A percentile compares a stretch with the other conserved stretches of the same genome.
phyloP scores from a whole-genome alignment of 2,113 vertebrate genomes.

The Rhodinocichla rosea region DNA sequence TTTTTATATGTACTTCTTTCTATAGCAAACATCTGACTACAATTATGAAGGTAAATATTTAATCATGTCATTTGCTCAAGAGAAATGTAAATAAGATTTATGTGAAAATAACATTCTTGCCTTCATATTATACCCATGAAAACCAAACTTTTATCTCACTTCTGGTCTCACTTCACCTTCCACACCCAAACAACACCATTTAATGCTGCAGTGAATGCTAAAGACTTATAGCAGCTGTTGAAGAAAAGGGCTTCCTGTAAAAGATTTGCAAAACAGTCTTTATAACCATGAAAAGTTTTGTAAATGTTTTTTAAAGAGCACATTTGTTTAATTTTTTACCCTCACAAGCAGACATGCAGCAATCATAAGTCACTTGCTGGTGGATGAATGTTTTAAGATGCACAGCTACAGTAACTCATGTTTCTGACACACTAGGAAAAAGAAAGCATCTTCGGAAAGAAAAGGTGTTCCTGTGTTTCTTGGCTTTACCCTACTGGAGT shows the following conservation, averaged over 20 bases:
- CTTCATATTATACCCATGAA: neutral
- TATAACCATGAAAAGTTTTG: neutral
- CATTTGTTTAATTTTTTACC: neutral
- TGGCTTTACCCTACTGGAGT: neutral
- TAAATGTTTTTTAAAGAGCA: neutral
- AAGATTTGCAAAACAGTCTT: neutral
- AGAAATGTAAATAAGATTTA: conserved; percentile 44
- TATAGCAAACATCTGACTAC: conserved; percentile 58
- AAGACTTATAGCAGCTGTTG: neutral
- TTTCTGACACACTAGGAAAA: neutral
- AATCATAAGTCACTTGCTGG: rapidly evolving
- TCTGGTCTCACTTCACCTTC: neutral
- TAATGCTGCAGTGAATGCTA: neutral
- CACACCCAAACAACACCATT: neutral
- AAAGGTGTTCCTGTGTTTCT: neutral
- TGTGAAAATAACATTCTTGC: neutral
- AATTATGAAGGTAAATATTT: conserved; percentile 63
- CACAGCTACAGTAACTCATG: neutral
- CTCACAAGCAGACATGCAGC: neutral
- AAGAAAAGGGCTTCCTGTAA: neutral
- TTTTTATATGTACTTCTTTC: conserved; percentile 48
- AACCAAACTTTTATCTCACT: neutral
- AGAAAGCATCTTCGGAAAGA: neutral
- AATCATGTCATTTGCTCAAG: conserved; percentile 41
- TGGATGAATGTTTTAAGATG: neutral